Evolutionary conservation across 2,113 vertebrate species (phyloP).

Genomic region (Loxodonta africana): DNA sequence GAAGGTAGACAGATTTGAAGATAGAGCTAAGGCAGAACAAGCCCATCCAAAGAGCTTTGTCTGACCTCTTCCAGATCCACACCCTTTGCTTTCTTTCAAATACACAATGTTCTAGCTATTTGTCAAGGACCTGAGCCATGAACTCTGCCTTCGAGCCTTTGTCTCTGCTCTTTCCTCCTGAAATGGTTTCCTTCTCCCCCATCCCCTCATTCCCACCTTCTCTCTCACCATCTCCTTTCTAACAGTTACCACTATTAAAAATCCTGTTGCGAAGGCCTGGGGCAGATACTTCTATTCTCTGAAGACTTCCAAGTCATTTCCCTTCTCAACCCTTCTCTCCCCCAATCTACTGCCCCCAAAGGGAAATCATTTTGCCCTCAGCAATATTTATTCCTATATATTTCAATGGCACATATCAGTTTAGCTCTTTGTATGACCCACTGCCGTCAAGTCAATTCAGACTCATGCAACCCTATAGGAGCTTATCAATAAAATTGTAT

Average conservation of each 20-base stretch:
- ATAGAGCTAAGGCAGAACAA: not conserved
- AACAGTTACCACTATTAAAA: not conserved
- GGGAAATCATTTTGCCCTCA: not conserved
- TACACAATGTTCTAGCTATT: not conserved
- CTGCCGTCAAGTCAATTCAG: too few species aligned
- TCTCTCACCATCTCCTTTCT: not conserved
- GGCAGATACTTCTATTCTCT: not conserved
- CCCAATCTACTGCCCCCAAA: fast-evolving
- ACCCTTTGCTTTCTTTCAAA: not conserved
- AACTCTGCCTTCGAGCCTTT: not conserved
- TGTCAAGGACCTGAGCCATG: not conserved
- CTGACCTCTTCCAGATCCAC: not conserved
- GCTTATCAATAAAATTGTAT: too few species aligned
- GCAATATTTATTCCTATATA: not conserved
- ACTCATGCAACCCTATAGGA: too few species aligned
- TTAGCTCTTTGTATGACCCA: not conserved
- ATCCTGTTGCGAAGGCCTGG: not conserved
- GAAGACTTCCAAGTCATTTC: not conserved
- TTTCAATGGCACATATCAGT: not conserved
- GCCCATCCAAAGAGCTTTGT: not conserved
- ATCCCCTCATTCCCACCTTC: not conserved
- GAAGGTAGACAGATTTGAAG: not conserved
- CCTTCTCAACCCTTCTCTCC: not conserved
- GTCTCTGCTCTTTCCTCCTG: not conserved
- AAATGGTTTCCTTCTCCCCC: not conserved